Evolutionary conservation across 2,797 vertebrate species (phyloP).

Genomic region (Ciconia nigra): DNA sequence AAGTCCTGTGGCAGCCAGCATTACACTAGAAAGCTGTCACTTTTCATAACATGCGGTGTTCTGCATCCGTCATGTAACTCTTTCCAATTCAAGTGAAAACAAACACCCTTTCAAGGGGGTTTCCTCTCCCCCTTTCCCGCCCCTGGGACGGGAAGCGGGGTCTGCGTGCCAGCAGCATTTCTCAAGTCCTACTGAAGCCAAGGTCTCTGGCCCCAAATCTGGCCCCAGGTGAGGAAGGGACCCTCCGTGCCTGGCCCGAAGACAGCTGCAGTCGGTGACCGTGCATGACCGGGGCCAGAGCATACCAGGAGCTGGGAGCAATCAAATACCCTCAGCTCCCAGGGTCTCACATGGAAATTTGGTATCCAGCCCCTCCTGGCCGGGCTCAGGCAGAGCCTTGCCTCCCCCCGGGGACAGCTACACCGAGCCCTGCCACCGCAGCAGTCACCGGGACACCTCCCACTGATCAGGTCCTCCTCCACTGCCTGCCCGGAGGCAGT

Average conservation of each 20-base stretch:
- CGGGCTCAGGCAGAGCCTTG: background rate
- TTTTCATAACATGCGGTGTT: background rate
- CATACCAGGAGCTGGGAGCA: background rate
- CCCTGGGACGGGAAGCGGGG: background rate
- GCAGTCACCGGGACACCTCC: background rate
- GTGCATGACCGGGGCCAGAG: background rate
- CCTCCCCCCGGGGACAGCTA: background rate
- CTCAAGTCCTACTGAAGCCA: background rate
- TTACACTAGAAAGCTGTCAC: slow-evolving; percentile 34
- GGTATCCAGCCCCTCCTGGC: background rate
- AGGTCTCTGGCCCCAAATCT: background rate
- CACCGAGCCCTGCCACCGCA: fast-evolving
- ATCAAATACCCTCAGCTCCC: background rate
- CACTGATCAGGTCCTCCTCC: background rate
- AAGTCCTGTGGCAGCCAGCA: background rate
- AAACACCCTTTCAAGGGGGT: slow-evolving; percentile 9
- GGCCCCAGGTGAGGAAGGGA: background rate
- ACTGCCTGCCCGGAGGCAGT: background rate
- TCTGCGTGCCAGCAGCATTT: background rate
- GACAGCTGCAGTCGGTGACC: background rate
- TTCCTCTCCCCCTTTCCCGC: background rate
- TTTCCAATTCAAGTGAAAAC: background rate
- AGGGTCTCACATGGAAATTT: background rate
- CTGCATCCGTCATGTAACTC: background rate
- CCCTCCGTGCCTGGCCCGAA: background rate